Base-by-base conservation (phyloP, 2,888 invertebrate genomes). In the Volucella zonaria region DNA sequence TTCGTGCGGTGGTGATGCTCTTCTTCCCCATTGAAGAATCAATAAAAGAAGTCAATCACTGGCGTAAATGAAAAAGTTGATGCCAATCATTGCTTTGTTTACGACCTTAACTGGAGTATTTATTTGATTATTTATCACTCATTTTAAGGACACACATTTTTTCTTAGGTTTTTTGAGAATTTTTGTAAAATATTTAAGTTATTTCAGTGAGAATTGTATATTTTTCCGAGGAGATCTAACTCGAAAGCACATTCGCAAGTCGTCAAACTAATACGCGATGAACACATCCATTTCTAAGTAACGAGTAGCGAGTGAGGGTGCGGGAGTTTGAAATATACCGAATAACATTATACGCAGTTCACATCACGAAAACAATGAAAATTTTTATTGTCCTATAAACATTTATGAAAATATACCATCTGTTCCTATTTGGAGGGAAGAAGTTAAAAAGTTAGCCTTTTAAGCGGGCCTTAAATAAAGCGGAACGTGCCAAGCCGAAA, bases 1-100 rank as follows among this genome's bases (percentile, higher is more conserved):
- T 56, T 31, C 59, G 51, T 85, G 68, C 51, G 68, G 76, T 85
- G 56, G 81, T 76, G 76, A 85, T 85, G 73, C 85, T 85, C 81
- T 81, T 77, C 85, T 81, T 73, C 51, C 73, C 76, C 81, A 85
- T 85, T 81, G 67, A 85, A 85, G 81, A 85, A 85, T 85, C 85
- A 85, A 85, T 85, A 85, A 85, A 85, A 85, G 81, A 81, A 85
- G 80, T 85, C 76, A 79, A 85, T 83, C 80, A 67, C 77, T 79
- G 74, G 76, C 71, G 66, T 77, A 61, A 74, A 71, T 49, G 75
- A 42, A 77, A 64, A 76, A 62, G 51, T 67, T 66, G 67, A 31
- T 61, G 49, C 58, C 43, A 76, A 58, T 59, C 52, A 59, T 73
- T 81, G 54, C 14, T 51, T 58, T 18, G 15, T 62, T 81, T 61